A percentile compares a stretch with the other conserved stretches of the same genome.
Evolutionary conservation across 2,888 invertebrate genomes (phyloP).

Genomic region (Noctua janthina): DNA sequence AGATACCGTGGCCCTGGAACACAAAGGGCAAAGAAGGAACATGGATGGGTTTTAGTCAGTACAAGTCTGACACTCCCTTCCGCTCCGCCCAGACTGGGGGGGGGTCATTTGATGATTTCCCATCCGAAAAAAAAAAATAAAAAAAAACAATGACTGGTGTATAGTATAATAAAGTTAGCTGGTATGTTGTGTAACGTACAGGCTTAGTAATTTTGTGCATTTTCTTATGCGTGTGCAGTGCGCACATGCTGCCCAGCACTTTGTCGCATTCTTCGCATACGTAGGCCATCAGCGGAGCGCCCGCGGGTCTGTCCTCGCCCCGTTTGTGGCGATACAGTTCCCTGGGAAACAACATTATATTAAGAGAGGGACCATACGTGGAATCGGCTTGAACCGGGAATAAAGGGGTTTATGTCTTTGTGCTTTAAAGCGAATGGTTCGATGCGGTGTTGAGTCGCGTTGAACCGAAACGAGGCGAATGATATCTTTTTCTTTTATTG

Average conservation of each 20-base stretch:
- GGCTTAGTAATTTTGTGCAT: constrained; percentile 90
- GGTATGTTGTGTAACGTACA: constrained; percentile 76
- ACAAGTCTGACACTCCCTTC: too few species aligned
- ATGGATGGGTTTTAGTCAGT: too few species aligned
- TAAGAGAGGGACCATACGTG: neutral
- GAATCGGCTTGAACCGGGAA: neutral
- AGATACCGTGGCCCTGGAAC: too few species aligned
- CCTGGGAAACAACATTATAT: constrained; percentile 65
- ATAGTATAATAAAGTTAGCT: constrained; percentile 18
- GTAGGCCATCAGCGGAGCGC: constrained; percentile 85
- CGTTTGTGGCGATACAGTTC: constrained; percentile 87
- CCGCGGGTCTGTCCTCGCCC: constrained; percentile 85
- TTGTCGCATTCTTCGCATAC: constrained; percentile 91
- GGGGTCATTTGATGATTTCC: too few species aligned
- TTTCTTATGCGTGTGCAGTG: constrained; percentile 89
- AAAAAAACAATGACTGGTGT: too few species aligned
- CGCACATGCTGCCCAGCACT: constrained; percentile 89
- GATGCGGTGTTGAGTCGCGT: neutral
- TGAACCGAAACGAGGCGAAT: neutral
- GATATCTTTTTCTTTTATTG: neutral
- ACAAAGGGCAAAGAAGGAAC: too few species aligned
- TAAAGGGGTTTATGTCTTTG: neutral
- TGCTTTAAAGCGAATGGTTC: neutral
- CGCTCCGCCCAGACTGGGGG: too few species aligned
- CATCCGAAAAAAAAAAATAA: too few species aligned